These are phyloP conservation scores for Limnephilus lunatus DNA, from an alignment of 2,888 invertebrate species.

Conservation along the genomic window DNA sequence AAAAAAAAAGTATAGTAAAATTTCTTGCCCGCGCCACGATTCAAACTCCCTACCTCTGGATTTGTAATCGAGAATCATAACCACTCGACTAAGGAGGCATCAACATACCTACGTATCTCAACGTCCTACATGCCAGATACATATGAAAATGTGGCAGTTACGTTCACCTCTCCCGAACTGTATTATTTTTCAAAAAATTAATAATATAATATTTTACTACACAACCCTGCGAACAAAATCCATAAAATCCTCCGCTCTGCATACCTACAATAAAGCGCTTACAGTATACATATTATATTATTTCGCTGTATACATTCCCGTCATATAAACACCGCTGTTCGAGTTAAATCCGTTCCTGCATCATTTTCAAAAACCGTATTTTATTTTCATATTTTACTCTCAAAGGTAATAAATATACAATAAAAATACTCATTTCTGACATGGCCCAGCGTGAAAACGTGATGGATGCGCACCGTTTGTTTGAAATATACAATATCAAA, in stretches of 20 bases:
- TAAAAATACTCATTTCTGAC: background rate
- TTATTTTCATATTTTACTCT: conserved; percentile 2
- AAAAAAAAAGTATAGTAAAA: no score
- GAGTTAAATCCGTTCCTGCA: background rate
- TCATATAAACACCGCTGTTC: background rate
- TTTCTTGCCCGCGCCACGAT: no score
- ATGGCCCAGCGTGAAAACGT: background rate
- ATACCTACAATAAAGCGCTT: background rate
- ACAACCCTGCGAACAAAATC: no score
- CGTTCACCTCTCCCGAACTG: no score
- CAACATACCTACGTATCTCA: no score
- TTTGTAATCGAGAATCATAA: no score
- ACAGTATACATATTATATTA: background rate
- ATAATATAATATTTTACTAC: no score
- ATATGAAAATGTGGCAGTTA: no score
- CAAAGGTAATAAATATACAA: background rate
- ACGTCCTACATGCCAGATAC: no score
- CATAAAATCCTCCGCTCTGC: background rate
- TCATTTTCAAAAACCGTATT: background rate
- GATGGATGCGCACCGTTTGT: background rate
- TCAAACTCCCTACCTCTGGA: no score
- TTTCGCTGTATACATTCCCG: background rate
- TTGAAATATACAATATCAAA: background rate
- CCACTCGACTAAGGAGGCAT: no score
- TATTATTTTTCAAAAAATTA: no score